These are phyloP conservation scores for Chymomyza caudatula DNA, from an alignment of 2,888 invertebrate species.

Conservation along the genomic window DNA sequence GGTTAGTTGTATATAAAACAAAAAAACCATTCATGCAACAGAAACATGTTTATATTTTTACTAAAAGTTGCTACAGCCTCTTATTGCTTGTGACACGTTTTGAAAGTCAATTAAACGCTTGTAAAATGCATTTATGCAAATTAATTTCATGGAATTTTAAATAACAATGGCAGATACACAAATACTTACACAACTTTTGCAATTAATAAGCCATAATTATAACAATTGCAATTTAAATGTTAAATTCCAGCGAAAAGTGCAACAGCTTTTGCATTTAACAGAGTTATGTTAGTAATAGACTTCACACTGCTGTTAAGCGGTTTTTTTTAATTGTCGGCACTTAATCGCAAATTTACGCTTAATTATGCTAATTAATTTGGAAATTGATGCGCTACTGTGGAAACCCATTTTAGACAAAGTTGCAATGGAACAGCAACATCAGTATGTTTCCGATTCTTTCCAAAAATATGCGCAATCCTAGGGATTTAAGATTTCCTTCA, in stretches of 20 bases:
- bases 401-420: not conserved
- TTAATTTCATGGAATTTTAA: constrained; percentile 4
- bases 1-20: constrained; percentile 34
- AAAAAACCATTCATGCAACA: constrained; percentile 40
- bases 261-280: not conserved
- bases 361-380: not conserved
- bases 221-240: not conserved
- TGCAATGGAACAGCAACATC: too few relatives aligned
- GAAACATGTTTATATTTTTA: constrained; percentile 33
- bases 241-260: not conserved
- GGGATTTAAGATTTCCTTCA: too few relatives aligned
- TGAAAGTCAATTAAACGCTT: constrained; percentile 56
- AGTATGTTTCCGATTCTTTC: too few relatives aligned
- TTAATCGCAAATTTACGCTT: not conserved
- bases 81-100: constrained; percentile 50
- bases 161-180: not conserved
- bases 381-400: not conserved
- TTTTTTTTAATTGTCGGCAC: not conserved
- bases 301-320: not conserved
- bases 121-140: constrained; percentile 52
- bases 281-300: not conserved
- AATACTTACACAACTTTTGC: not conserved
- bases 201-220: not conserved
- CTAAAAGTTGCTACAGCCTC: not conserved
- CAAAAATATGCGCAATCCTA: too few relatives aligned